These are phyloP conservation scores for Agonopterix arenella DNA, from an alignment of 2,888 invertebrate genomes.

Conservation along the genomic window DNA sequence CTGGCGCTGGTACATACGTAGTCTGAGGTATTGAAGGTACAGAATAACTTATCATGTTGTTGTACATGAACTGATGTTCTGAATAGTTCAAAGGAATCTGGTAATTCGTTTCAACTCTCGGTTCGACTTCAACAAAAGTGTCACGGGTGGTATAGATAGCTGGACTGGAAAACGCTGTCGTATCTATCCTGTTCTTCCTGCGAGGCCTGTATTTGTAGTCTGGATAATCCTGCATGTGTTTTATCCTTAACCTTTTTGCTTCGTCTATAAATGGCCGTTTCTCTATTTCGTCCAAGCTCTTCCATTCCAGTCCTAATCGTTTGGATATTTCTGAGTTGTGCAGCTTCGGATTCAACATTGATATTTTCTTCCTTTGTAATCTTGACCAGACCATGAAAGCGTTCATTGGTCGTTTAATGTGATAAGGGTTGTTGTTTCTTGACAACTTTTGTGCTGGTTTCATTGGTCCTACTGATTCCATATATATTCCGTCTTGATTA, in stretches of 20 bases:
- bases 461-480: slow-evolving; percentile 30
- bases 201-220: slow-evolving; percentile 83
- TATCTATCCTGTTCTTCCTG: slow-evolving; percentile 75
- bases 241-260: slow-evolving; percentile 85
- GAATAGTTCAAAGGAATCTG: slow-evolving; percentile 51
- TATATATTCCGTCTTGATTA: slow-evolving; percentile 31
- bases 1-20: slow-evolving; percentile 42
- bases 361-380: slow-evolving; percentile 89
- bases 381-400: slow-evolving; percentile 99
- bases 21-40: slow-evolving; percentile 53
- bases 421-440: slow-evolving; percentile 78
- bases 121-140: slow-evolving; percentile 54
- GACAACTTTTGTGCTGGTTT: slow-evolving; percentile 46
- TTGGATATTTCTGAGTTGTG: slow-evolving; percentile 90
- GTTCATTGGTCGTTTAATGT: slow-evolving; percentile 98
- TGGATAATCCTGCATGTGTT: slow-evolving; percentile 84
- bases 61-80: slow-evolving; percentile 58
- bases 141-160: slow-evolving; percentile 48
- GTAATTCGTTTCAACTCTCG: slow-evolving; percentile 47
- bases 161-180: slow-evolving; percentile 41
- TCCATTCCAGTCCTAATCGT: slow-evolving; percentile 90
- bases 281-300: slow-evolving; percentile 84
- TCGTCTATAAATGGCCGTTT: slow-evolving; percentile 94
- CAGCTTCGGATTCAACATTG: slow-evolving; percentile 87
- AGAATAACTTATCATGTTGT: slow-evolving; percentile 61